These are phyloP conservation scores for Actinemys pallida DNA, from an alignment of 2,113 vertebrate genomes.

Conservation along the genomic window DNA sequence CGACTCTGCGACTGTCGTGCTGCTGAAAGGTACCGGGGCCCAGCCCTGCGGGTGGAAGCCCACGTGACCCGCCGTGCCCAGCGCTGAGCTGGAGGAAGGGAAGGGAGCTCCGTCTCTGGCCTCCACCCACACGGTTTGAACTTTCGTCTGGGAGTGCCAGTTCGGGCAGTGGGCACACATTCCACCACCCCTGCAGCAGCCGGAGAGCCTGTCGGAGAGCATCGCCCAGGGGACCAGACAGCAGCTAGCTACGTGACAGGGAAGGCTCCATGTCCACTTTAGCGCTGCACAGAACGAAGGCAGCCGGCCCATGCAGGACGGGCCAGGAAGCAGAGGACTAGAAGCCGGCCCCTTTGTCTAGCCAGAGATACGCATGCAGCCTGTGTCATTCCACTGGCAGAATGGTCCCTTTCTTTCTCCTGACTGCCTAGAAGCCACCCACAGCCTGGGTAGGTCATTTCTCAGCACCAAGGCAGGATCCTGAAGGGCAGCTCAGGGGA, in stretches of 20 bases:
- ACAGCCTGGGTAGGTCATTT: constrained; percentile 64
- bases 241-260: no score
- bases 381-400: constrained; percentile 63
- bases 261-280: no score
- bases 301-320: neutral
- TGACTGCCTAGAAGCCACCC: constrained; percentile 65
- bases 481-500: accelerated
- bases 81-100: neutral
- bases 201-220: no score
- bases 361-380: accelerated
- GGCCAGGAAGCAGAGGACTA: neutral
- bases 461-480: constrained; percentile 51
- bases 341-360: constrained; percentile 16
- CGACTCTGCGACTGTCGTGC: neutral
- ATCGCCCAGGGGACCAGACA: no score
- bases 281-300: no score
- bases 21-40: no score
- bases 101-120: no score
- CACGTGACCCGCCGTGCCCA: neutral
- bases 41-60: neutral
- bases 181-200: no score
- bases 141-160: no score
- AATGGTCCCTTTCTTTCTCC: constrained; percentile 73
- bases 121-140: no score
- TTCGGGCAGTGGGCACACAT: no score